Evolutionary conservation across 1,140 invertebrate genomes (phyloP), one percentile per base, ranked within the genome.

Genomic region (Meloidogyne floridensis): DNA sequence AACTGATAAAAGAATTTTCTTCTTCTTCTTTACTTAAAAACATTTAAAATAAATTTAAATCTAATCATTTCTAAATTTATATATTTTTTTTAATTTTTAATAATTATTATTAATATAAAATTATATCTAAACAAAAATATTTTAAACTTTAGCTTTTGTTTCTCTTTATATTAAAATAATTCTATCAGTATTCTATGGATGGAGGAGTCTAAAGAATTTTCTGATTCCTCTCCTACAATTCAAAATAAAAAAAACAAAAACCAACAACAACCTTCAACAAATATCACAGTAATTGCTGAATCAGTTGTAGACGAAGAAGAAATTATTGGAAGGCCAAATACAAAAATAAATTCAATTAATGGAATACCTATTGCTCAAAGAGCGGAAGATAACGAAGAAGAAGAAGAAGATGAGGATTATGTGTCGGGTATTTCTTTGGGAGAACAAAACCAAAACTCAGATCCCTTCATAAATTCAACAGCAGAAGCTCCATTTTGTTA

Each of bases 291-390:
- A 15, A 59, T 59, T 59, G 56, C 56, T 15, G 56, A 59, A 59
- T 59, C 59, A n/a, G n/a, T 65, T 65, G n/a, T 65, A n/a, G 59
- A 65, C n/a, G 59, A 65, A 65, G 59, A 65, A 65, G 56, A 65
- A 65, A 65, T 65, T 65, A n/a, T 65, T n/a, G 59, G 15, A 18
- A 18, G n/a, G 5, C n/a, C 59, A 65, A 65, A n/a, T 65, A 65
- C n/a, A 65, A 65, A 4, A 65, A 65, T 6, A 65, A n/a, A 65
- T 65, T 65, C n/a, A 65, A 65, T 65, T n/a, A 65, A 65, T 65
- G 59, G 59, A 65, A n/a, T 65, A 65, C 59, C 59, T n/a, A 65
- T 65, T 65, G 59, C 59, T 65, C 15, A 65, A n/a, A 65, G n/a
- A n/a, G 59, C 59, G 7, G 59, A 65, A 65, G 59, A 65, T 65